Percentiles rank a stretch among this genome's conserved stretches.
These are phyloP conservation scores for Patiria pectinifera DNA, from an alignment of 53 echinoderm and acorn worm genomes.

Conservation along the genomic window DNA sequence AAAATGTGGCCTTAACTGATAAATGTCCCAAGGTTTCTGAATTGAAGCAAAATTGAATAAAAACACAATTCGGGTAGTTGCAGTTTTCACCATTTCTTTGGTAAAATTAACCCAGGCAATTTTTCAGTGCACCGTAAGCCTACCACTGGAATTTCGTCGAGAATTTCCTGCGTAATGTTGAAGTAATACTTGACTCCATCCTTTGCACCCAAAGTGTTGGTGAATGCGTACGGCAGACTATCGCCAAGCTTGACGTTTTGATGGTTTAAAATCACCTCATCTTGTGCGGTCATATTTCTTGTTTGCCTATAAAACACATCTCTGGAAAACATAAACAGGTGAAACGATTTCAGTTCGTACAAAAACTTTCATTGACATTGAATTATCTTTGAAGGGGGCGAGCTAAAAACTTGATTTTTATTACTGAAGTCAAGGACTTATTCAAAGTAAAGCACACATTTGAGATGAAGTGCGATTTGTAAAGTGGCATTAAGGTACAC, in stretches of 20 bases:
- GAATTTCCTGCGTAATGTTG: conserved; percentile 18
- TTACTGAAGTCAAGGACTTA: too few species aligned
- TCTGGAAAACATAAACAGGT: background rate
- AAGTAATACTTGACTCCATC: conserved; percentile 23
- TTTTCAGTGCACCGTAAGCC: background rate
- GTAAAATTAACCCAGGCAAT: background rate
- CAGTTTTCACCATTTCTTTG: too few species aligned
- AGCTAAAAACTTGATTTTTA: too few species aligned
- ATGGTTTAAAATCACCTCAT: conserved; percentile 15
- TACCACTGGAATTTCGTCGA: conserved; percentile 20
- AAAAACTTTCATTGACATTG: background rate
- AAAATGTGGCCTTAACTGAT: too few species aligned
- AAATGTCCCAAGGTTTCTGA: too few species aligned
- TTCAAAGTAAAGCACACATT: too few species aligned
- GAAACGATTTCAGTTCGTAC: background rate
- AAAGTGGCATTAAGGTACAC: background rate
- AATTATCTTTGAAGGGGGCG: too few species aligned
- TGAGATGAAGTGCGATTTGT: background rate
- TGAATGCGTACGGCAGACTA: conserved; percentile 34
- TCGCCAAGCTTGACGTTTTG: conserved; percentile 32
- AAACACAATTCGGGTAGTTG: too few species aligned
- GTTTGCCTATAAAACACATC: background rate
- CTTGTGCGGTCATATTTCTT: conserved; percentile 12
- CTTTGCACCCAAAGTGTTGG: conserved; percentile 16
- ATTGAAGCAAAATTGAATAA: too few species aligned